Evolutionary conservation across 2,113 vertebrate genomes (phyloP), one percentile per base, ranked within the genome.

Genomic region (Hemichromis elongatus): DNA sequence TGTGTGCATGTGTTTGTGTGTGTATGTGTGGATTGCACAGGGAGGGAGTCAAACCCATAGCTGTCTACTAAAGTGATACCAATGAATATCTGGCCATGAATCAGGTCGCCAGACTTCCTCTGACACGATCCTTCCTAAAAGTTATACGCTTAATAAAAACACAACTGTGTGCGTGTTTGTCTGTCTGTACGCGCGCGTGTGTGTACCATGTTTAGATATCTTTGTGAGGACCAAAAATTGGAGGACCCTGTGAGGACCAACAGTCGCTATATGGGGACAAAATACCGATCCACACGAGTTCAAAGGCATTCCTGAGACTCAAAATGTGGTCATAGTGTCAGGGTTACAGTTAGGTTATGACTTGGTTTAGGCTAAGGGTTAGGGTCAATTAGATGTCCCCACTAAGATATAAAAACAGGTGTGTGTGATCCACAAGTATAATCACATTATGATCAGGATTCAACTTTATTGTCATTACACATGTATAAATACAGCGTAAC

Each of bases 1-100:
- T 63, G 54, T 79, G 75, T 40, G 59, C 21, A 18, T 37, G 66
- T 11, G 68, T 9, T 6, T 63, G 79, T 75, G 54, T 70, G 80
- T 42, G 70, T 50, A 19, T 4, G 18, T 19, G 57, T 19, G 57
- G 10, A 63, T 33, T 33, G 28, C 28, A 75, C 18, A 26, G 26
- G 21, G 14, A n/a, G 63, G 59, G 59, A 45, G 45, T 30, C 82
- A 84, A 81, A 87, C 70, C 81, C 70, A 54, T 86, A 91, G 82
- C 80, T 70, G 90, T 84, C 83, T 82, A 63, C 81, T 73, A 75
- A 89, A 93, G 91, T n/a, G 78, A 92, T 87, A 86, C 82, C 68
- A 85, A 77, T 94, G 92, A 93, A 96, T 91, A 92, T 94, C 86
- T 90, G 87, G 88, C 86, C 77, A 84, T 94, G 91, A 94, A 94